A percentile compares a stretch with the other conserved stretches of the same genome.
Conservation (phyloP, 2,797 vertebrate genomes). For the Acanthis flammea region DNA sequence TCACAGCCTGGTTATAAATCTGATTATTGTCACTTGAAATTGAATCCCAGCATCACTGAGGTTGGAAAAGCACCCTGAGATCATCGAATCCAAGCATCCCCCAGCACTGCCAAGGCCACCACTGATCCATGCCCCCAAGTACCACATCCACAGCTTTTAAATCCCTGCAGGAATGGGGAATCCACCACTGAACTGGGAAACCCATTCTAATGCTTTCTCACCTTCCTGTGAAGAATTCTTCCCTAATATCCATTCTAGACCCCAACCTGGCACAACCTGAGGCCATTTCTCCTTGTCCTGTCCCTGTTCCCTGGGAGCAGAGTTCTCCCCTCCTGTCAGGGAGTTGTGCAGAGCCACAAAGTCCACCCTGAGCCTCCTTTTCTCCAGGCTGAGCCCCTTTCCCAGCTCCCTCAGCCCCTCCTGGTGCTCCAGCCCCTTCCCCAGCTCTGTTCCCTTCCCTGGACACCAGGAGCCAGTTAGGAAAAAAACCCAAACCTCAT, state of each 20-base stretch:
- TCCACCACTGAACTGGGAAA: background rate
- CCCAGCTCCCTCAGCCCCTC: background rate
- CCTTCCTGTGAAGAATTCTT: background rate
- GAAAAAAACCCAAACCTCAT: background rate
- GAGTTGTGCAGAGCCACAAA: background rate
- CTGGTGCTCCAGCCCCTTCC: background rate
- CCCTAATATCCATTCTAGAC: background rate
- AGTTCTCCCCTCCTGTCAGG: background rate
- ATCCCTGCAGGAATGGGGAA: background rate
- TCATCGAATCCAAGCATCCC: rapidly evolving
- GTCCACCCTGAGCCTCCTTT: background rate
- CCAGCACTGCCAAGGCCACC: background rate
- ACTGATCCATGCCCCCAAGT: rapidly evolving
- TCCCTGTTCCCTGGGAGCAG: background rate
- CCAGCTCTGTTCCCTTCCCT: rapidly evolving
- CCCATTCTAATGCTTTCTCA: background rate
- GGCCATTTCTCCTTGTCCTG: rapidly evolving
- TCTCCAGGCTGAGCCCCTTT: background rate
- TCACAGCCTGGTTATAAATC: background rate
- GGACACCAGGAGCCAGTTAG: background rate
- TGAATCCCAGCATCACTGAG: background rate
- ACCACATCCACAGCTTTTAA: background rate
- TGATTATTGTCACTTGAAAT: background rate
- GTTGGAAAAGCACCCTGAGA: background rate
- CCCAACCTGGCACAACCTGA: rapidly evolving